Evolutionary conservation across 2,797 vertebrate genomes (phyloP).

Genomic region (Octomys mimax): DNA sequence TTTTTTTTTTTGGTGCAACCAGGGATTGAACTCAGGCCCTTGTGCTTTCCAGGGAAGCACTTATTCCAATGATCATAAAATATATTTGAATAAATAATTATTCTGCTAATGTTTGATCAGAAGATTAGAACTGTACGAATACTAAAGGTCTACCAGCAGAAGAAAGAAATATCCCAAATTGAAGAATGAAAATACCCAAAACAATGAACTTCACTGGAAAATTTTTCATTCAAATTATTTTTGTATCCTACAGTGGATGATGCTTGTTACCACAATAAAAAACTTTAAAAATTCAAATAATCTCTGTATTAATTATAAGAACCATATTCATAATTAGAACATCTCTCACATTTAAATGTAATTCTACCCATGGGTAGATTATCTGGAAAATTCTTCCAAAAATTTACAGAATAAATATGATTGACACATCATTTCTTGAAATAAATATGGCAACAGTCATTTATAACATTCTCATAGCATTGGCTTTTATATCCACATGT

Average conservation of each 20-base stretch:
- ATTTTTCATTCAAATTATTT: neutral
- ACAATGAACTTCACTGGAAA: neutral
- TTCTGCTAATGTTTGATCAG: neutral
- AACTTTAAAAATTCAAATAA: constrained; percentile 1
- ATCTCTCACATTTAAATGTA: neutral
- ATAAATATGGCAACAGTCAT: neutral
- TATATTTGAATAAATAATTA: constrained; percentile 17
- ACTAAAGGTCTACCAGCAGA: neutral
- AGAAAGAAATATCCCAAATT: neutral
- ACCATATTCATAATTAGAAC: neutral
- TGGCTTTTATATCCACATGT: neutral
- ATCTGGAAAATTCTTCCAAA: constrained; percentile 11
- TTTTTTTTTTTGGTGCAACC: no score
- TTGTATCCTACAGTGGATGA: neutral
- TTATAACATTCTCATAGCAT: neutral
- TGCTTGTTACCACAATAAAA: neutral
- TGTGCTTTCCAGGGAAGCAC: no score
- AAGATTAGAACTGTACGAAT: neutral
- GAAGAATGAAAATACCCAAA: neutral
- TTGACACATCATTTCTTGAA: neutral
- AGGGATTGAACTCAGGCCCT: no score
- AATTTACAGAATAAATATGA: neutral
- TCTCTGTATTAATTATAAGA: neutral
- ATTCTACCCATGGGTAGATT: neutral
- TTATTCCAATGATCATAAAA: neutral